A percentile compares a stretch with the other conserved stretches of the same genome.
These are phyloP conservation scores for Lagodon rhomboides DNA, from an alignment of 2,797 vertebrate species.

Conservation along the genomic window DNA sequence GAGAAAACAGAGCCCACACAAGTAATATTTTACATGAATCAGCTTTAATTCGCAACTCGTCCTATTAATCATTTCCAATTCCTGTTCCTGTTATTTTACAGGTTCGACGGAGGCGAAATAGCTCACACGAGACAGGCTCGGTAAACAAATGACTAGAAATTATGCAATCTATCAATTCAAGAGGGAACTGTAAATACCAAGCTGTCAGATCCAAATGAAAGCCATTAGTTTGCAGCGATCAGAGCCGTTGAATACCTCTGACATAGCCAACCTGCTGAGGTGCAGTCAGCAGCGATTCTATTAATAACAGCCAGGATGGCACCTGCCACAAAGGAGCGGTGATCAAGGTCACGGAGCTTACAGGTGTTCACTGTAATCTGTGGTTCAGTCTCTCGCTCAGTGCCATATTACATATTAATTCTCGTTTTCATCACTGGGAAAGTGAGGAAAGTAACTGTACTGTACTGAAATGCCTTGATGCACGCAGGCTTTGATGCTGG, in stretches of 20 bases:
- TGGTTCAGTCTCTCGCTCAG: constrained; percentile 37
- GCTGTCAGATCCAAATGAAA: constrained; percentile 83
- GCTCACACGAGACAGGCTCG: constrained; percentile 60
- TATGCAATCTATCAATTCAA: constrained; percentile 80
- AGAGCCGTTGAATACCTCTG: constrained; percentile 69
- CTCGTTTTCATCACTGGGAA: constrained; percentile 12
- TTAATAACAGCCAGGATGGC: constrained; percentile 73
- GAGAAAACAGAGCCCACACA: constrained; percentile 35
- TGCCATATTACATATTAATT: constrained; percentile 26
- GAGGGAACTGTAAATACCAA: constrained; percentile 77
- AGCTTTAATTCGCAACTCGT: constrained; percentile 49
- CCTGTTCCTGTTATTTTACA: constrained; percentile 61
- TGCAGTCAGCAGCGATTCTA: constrained; percentile 69
- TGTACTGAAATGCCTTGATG: not conserved
- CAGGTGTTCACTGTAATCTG: constrained; percentile 67
- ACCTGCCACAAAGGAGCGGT: constrained; percentile 65
- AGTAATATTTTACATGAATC: constrained; percentile 49
- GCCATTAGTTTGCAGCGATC: constrained; percentile 84
- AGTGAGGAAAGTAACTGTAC: not conserved
- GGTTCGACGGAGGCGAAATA: constrained; percentile 54
- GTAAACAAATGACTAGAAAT: constrained; percentile 82
- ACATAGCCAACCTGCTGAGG: constrained; percentile 65
- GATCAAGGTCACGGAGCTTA: constrained; percentile 61
- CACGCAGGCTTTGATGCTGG: not conserved
- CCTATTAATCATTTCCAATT: constrained; percentile 70